Base-by-base conservation (phyloP, 1,140 invertebrate genomes). In the Brachionus asplanchnoidis region DNA sequence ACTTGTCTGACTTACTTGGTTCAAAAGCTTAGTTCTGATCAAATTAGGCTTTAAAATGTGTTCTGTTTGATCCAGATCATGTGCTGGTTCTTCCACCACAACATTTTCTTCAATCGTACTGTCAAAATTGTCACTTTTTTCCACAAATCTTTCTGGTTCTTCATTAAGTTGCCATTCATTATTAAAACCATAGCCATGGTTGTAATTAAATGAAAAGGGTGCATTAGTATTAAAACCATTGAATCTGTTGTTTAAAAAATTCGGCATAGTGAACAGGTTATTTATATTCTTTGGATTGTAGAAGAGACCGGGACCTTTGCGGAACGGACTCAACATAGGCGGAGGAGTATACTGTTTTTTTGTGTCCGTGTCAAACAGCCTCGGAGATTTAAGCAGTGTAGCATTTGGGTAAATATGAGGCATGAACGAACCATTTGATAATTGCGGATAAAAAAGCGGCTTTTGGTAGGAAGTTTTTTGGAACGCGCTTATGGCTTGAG, bases 261-360 rank as follows among this genome's bases (percentile, higher is more conserved):
- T 84, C 14, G 36, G 78, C 7, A 84, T 84, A 11, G 68, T 40
- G 36, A 68, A 86, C 85, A 65, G 83, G 86, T 75, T 85, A 23
- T 83, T 80, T 14, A 84, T 82, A 42, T 85, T 86, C 28, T 87
- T 88, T 32, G 91, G 86, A 9, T 90, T 89, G 85, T 93, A 93
- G 87, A 96, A 96, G 0, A 97, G 89, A 0, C 96, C 96, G 0
- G 94, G 92, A 5, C 95, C 95, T 86, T 93, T 93, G 86, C 96
- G 92, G 66, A 94, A 93, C 0, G 96, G 96, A 88, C 95, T 95
- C 12, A 98, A 89, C 86, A 97, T 95, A 0, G 96, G 96, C 40
- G 95, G 94, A 2, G 96, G 95, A 0, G 95, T 98, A 87, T 95
- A 97, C 36, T 82, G 68, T 93, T 93, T 8, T 89, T 88, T 68